These are phyloP conservation scores for Apantesis nais DNA, from an alignment of 2,888 invertebrate genomes.

Conservation along the genomic window DNA sequence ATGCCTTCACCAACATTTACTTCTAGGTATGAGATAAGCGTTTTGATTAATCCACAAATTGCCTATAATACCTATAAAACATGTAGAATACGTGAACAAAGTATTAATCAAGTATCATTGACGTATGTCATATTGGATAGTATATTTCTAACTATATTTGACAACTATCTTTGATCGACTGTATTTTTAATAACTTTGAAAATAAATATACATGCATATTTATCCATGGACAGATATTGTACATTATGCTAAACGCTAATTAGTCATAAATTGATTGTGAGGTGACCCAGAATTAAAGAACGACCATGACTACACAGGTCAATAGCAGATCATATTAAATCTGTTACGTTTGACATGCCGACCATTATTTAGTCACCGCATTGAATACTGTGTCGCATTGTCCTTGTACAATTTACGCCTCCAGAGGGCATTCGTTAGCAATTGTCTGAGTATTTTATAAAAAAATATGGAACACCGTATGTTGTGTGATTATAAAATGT, in stretches of 20 bases:
- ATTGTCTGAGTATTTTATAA: not conserved
- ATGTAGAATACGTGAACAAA: not conserved
- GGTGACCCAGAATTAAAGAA: conserved; percentile 19
- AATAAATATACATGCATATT: not conserved
- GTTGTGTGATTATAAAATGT: too few relatives aligned
- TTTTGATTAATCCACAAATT: too few relatives aligned
- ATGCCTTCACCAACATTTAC: too few relatives aligned
- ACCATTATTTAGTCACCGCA: conserved; percentile 21
- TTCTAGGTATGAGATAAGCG: too few relatives aligned
- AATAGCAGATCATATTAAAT: conserved; percentile 41
- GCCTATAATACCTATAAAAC: too few relatives aligned
- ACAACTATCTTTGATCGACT: not conserved
- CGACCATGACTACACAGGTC: conserved; percentile 39
- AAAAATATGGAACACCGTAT: too few relatives aligned
- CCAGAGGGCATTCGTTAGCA: too few relatives aligned
- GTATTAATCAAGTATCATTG: not conserved
- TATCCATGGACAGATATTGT: not conserved
- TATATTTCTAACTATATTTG: too few relatives aligned
- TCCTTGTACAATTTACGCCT: not conserved
- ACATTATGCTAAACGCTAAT: not conserved
- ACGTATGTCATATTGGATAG: not conserved
- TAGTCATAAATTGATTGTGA: conserved; percentile 13
- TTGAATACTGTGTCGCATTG: not conserved
- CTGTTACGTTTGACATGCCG: conserved; percentile 20
- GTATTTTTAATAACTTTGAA: not conserved